Conservation (phyloP, 2,888 invertebrate genomes). For the Spilosoma lubricipeda region DNA sequence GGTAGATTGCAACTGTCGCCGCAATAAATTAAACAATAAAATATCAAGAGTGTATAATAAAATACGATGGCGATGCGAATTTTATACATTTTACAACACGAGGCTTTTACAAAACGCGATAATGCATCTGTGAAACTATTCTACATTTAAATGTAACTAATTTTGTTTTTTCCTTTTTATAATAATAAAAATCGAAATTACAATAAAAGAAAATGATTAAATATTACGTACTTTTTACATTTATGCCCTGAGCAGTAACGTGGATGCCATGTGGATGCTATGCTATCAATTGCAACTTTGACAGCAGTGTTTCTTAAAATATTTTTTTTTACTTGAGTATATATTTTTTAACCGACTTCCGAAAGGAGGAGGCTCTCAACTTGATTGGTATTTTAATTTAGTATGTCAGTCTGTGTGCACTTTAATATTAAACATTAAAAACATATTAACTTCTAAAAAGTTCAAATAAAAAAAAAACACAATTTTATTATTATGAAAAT, state of each 20-base stretch:
- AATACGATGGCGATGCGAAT: slow-evolving; percentile 12
- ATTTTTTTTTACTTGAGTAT: neutral
- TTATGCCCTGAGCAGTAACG: too few species aligned
- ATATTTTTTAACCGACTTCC: too few species aligned
- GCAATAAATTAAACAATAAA: slow-evolving; percentile 18
- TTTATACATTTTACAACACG: slow-evolving; percentile 15
- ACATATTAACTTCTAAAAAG: too few species aligned
- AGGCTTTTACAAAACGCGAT: slow-evolving; percentile 14
- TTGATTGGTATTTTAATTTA: too few species aligned
- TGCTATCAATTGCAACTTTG: neutral
- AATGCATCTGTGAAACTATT: slow-evolving; percentile 11
- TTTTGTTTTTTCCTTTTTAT: neutral
- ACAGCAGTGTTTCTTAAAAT: neutral
- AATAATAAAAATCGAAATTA: neutral
- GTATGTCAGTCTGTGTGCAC: too few species aligned
- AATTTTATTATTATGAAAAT: too few species aligned
- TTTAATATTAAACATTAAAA: too few species aligned
- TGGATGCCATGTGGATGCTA: too few species aligned
- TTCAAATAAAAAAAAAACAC: too few species aligned
- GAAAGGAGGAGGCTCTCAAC: too few species aligned
- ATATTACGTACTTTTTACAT: neutral
- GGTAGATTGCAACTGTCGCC: slow-evolving; percentile 13
- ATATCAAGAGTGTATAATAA: slow-evolving; percentile 12
- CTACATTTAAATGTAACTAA: slow-evolving; percentile 2
- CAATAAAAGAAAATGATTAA: neutral